Evolutionary conservation across 2,797 vertebrate species (phyloP), one percentile per base, ranked within the genome.

Genomic region (Sebastes vulpes): DNA sequence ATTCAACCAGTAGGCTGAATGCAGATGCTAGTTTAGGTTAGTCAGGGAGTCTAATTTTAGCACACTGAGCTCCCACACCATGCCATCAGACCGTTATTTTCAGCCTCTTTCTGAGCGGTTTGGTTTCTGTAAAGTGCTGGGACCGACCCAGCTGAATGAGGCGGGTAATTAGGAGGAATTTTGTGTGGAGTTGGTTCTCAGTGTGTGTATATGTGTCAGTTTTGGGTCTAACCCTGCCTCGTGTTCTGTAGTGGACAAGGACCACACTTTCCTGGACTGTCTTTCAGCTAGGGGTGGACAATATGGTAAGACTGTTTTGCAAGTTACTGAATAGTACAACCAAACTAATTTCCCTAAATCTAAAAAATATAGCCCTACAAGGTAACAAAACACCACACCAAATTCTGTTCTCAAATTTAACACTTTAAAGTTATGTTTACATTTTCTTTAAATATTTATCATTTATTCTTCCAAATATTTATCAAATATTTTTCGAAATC

Each of bases 41-140:
- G 54, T 71, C 29, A 46, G n/a, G 64, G 57, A 74, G 58, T 68
- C 59, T 72, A 67, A 77, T 83, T 75, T 84, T 75, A 77, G 77
- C 23, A 23, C 59, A 23, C 5, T 58, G 12, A 60, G 64, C 28
- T 12, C 59, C 42, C 67, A 46, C 76, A 58, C 32, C 42, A 10
- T 68, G 67, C 20, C 35, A 18, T 68, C 77, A 29, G 52, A 31
- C 29, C 7, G 18, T 48, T 61, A 59, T 54, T 61, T 48, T 28
- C 58, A 26, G 63, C 23, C 50, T 60, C 52, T 64, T 61, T 71
- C 16, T 57, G 35, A 67, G 53, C 35, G 75, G 59, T 69, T 77
- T 63, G 42, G 29, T 64, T 66, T 71, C 38, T 72, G 25, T 66
- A 28, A 66, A 57, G 53, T 38, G 59, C 35, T 75, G 28, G 29